Conservation (phyloP, 2,797 vertebrate genomes). For the Sebastes minor region DNA sequence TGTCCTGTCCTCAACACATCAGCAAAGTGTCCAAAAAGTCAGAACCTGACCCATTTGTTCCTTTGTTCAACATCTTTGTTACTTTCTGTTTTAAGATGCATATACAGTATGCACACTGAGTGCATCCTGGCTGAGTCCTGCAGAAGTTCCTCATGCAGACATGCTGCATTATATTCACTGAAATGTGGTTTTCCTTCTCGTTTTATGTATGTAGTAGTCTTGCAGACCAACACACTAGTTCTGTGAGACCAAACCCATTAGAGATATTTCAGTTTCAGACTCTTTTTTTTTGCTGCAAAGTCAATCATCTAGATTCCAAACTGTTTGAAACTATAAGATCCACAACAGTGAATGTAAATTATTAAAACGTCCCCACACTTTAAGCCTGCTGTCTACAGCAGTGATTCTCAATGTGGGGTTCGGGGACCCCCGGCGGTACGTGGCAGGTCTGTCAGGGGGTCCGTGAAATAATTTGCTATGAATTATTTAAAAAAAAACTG, state of each 20-base stretch:
- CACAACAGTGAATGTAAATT: conserved; percentile 1
- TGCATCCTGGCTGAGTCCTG: too few species aligned
- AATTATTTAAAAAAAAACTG: too few species aligned
- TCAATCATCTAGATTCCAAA: background rate
- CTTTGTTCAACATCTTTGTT: too few species aligned
- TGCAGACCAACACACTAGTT: background rate
- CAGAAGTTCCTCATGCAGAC: too few species aligned
- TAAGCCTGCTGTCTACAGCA: background rate
- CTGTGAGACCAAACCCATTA: background rate
- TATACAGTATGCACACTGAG: too few species aligned
- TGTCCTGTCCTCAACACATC: background rate
- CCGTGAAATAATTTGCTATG: too few species aligned
- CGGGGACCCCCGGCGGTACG: too few species aligned
- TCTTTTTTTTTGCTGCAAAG: background rate
- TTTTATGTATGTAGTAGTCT: background rate
- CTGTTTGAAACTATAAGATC: background rate
- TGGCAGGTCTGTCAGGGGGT: too few species aligned
- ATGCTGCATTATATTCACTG: too few species aligned
- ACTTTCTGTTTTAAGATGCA: too few species aligned
- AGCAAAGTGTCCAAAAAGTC: background rate
- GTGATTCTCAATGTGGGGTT: too few species aligned
- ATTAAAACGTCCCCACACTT: background rate
- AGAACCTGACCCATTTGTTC: background rate
- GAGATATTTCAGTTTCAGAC: conserved; percentile 10
- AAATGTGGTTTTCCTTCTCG: too few species aligned